A percentile compares a stretch with the other conserved stretches of the same genome.
phyloP scores from a whole-genome alignment of 2,113 vertebrate species.

The Anoplopoma fimbria region DNA sequence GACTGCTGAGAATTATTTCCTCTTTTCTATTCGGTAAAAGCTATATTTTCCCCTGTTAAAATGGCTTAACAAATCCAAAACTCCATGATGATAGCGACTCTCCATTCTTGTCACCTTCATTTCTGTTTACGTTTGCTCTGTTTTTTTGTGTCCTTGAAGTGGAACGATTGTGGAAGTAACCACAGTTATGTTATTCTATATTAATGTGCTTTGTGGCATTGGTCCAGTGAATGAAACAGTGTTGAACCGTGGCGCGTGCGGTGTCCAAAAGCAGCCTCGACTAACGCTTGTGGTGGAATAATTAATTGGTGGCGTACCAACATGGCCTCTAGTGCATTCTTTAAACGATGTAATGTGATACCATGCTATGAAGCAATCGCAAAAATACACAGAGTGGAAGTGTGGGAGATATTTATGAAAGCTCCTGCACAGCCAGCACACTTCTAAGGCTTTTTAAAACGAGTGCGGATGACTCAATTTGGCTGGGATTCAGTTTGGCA shows the following conservation, averaged over 20 bases:
- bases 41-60: slow-evolving; percentile 12
- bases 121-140: slow-evolving; percentile 1
- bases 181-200: slow-evolving; percentile 20
- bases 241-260: neutral
- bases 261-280: neutral
- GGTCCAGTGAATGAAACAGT: neutral
- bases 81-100: neutral
- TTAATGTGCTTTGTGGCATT: neutral
- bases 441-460: slow-evolving; percentile 28
- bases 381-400: neutral
- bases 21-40: slow-evolving; percentile 6
- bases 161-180: slow-evolving; percentile 28
- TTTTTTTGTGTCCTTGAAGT: slow-evolving; percentile 15
- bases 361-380: neutral
- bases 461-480: slow-evolving; percentile 41
- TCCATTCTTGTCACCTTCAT: neutral
- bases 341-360: slow-evolving; percentile 1
- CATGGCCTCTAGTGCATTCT: neutral
- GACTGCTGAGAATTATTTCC: neutral
- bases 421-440: slow-evolving; percentile 33
- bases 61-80: slow-evolving; percentile 27
- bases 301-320: neutral
- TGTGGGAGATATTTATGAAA: slow-evolving; percentile 21
- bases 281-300: neutral
- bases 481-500: neutral